Conservation (phyloP, 2,113 vertebrate species). For the Pollachius pollachius region DNA sequence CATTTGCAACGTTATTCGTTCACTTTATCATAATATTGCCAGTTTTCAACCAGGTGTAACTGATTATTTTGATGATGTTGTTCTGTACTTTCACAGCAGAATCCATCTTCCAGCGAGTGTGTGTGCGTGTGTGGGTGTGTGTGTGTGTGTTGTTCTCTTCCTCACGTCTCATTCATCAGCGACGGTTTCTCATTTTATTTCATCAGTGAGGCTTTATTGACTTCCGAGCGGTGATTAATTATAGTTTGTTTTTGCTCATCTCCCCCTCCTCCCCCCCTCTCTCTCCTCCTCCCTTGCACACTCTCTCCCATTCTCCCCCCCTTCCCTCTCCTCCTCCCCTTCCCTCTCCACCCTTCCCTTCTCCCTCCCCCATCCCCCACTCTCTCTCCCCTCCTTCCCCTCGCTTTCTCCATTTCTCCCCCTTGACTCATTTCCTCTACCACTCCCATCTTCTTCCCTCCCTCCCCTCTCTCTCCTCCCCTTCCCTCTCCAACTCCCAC, state of each 20-base stretch:
- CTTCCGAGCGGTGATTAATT: slow-evolving; percentile 19
- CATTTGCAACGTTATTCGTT: slow-evolving; percentile 29
- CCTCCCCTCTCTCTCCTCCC: too few species aligned
- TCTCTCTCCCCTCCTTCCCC: background rate
- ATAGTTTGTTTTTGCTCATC: slow-evolving; percentile 23
- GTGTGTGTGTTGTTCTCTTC: slow-evolving; percentile 21
- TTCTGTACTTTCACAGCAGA: slow-evolving; percentile 6
- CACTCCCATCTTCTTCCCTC: too few species aligned
- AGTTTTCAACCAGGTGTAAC: slow-evolving; percentile 22
- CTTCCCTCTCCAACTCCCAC: too few species aligned
- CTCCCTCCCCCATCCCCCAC: background rate
- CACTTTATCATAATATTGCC: slow-evolving; percentile 2
- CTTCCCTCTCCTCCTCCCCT: background rate
- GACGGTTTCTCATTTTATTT: background rate
- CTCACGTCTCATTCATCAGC: slow-evolving; percentile 28
- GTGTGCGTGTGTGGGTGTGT: background rate
- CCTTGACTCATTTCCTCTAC: too few species aligned
- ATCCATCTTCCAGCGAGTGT: slow-evolving; percentile 31
- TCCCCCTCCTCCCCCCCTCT: background rate
- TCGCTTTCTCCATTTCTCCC: background rate
- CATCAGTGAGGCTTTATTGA: slow-evolving; percentile 9
- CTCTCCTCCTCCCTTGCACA: background rate
- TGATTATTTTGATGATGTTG: slow-evolving; percentile 29
- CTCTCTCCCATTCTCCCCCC: background rate
- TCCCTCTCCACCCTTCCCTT: background rate